phyloP scores from a whole-genome alignment of 2,888 invertebrate species.

The Lasiommata megera region DNA sequence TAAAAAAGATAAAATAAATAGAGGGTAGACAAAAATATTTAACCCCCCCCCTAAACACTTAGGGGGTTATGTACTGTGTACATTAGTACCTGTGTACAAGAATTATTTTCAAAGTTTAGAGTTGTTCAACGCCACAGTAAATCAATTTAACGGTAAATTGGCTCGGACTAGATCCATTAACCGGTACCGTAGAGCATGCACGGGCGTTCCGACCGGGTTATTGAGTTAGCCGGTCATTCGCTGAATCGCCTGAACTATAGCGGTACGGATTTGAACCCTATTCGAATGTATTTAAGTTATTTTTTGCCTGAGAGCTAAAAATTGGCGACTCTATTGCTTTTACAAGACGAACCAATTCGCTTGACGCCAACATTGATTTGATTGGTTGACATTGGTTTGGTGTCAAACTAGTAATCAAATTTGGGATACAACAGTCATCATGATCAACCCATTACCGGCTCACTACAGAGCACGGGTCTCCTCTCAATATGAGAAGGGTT shows the following conservation, averaged over 20 bases:
- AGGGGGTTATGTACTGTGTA: too few relatives aligned
- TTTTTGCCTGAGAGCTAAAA: not conserved
- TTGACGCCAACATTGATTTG: not conserved
- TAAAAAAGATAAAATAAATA: too few relatives aligned
- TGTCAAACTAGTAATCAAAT: not conserved
- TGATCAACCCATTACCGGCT: too few relatives aligned
- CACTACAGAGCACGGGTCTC: too few relatives aligned
- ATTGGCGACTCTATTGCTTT: not conserved
- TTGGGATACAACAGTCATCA: too few relatives aligned
- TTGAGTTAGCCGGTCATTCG: slow-evolving; percentile 10
- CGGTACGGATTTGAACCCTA: not conserved
- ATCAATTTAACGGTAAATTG: slow-evolving; percentile 1
- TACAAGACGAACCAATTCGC: not conserved
- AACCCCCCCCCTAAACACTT: too few relatives aligned
- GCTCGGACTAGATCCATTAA: not conserved
- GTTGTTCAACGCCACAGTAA: too few relatives aligned
- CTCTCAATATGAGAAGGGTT: too few relatives aligned
- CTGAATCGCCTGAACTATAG: not conserved
- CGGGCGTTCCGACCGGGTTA: not conserved
- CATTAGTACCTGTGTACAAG: too few relatives aligned
- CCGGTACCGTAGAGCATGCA: not conserved
- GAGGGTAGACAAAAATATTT: too few relatives aligned
- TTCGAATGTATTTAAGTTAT: not conserved
- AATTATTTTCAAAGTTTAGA: too few relatives aligned
- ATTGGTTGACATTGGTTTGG: not conserved